These are phyloP conservation scores for Pseudolaguvia tuberculata DNA, from an alignment of 2,113 vertebrate species.

Conservation along the genomic window DNA sequence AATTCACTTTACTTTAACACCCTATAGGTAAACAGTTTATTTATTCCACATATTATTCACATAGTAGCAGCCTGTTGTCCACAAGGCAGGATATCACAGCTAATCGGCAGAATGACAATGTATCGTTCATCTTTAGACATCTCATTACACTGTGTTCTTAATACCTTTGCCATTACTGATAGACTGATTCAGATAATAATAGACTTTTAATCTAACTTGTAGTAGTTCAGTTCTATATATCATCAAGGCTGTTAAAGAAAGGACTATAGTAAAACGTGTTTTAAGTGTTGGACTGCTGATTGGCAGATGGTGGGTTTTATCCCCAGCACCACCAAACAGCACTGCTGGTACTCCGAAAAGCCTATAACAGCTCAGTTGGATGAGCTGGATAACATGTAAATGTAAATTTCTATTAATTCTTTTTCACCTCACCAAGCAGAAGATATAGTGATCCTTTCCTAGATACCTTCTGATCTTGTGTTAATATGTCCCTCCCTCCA, in stretches of 20 bases:
- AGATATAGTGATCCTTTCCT: background rate
- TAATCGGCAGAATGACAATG: background rate
- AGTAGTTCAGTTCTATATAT: background rate
- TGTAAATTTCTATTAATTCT: background rate
- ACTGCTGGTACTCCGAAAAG: no score
- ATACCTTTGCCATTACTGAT: background rate
- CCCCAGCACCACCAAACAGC: no score
- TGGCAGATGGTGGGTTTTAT: no score
- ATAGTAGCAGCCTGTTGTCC: no score
- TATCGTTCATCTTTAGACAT: conserved; percentile 17
- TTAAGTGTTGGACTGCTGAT: no score
- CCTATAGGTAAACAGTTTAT: background rate
- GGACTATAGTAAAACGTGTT: background rate
- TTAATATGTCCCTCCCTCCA: no score
- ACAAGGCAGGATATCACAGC: conserved; percentile 27
- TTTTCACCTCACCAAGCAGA: background rate
- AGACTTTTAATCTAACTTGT: background rate
- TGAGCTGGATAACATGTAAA: no score
- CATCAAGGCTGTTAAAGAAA: background rate
- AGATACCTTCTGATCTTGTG: background rate
- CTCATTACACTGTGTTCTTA: background rate
- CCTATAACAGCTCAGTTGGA: no score
- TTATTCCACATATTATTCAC: no score
- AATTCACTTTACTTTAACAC: no score
- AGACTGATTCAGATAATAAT: background rate